Conservation (phyloP, 2,113 vertebrate species). For the Thunnus thynnus region DNA sequence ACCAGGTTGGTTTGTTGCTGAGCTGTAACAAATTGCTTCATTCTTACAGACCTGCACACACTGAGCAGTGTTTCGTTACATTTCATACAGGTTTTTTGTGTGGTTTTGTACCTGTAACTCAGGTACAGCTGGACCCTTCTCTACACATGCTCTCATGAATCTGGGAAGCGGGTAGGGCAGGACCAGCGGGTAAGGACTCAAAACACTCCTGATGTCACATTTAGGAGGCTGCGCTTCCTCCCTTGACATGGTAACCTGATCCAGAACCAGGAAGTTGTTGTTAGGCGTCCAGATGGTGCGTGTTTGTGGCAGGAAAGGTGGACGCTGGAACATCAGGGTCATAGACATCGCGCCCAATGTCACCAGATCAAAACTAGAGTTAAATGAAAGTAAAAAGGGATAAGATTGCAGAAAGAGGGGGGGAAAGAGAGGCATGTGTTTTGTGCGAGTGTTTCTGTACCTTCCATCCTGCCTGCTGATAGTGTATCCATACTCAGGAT, state of each 20-base stretch:
- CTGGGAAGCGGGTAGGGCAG: conserved; percentile 94
- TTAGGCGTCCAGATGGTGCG: conserved; percentile 96
- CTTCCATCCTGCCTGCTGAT: conserved; percentile 97
- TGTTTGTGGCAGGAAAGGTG: conserved; percentile 93
- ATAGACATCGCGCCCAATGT: conserved; percentile 94
- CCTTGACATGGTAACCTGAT: conserved; percentile 94
- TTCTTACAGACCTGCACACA: conserved; percentile 14
- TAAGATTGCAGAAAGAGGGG: background rate
- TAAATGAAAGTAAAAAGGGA: background rate
- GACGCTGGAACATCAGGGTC: conserved; percentile 94
- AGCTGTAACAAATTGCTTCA: conserved; percentile 67
- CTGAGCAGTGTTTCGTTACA: background rate
- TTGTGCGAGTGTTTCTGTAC: conserved; percentile 75
- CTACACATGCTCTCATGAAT: conserved; percentile 93
- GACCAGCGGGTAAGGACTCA: conserved; percentile 94
- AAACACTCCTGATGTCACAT: conserved; percentile 91
- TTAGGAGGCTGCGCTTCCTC: conserved; percentile 80
- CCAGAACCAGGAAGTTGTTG: conserved; percentile 96
- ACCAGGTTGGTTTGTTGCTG: conserved; percentile 55
- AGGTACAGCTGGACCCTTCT: conserved; percentile 92
- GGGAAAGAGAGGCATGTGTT: background rate
- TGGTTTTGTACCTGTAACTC: conserved; percentile 91
- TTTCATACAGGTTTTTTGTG: background rate
- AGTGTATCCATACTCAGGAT: conserved; percentile 95
- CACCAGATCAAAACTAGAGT: conserved; percentile 94